These are phyloP conservation scores for Calliphora vicina DNA, from an alignment of 1,140 invertebrate genomes.

Conservation along the genomic window DNA sequence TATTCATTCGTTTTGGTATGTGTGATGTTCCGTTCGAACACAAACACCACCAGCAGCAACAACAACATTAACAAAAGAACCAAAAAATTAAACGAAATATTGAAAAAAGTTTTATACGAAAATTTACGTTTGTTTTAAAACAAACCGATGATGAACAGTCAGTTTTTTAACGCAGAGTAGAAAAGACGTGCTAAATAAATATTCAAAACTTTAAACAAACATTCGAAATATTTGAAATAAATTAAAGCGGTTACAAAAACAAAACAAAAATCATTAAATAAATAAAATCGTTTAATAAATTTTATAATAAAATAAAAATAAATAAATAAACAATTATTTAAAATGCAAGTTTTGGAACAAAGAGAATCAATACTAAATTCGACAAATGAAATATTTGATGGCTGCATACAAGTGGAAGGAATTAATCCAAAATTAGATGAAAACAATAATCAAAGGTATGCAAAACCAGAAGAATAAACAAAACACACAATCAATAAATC, in stretches of 20 bases:
- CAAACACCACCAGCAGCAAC: too few species aligned
- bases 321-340: conserved; percentile 20
- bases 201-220: background rate
- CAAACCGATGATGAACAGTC: conserved; percentile 18
- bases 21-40: background rate
- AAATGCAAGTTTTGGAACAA: conserved; percentile 29
- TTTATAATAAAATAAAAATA: background rate
- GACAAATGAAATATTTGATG: background rate
- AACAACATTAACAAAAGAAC: too few species aligned
- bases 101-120: background rate
- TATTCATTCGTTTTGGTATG: background rate
- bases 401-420: background rate
- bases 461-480: background rate
- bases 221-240: background rate
- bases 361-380: background rate
- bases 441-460: background rate
- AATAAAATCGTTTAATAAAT: background rate
- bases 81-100: background rate
- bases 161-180: conserved; percentile 12
- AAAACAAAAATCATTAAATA: background rate
- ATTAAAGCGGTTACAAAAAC: background rate
- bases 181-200: conserved; percentile 11
- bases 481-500: background rate
- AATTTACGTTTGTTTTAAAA: conserved; percentile 8
- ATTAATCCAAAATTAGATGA: background rate